Percentiles rank a stretch among this genome's conserved stretches.
Conservation (phyloP, 2,113 vertebrate genomes). For the Anarhynchus alexandrinus region DNA sequence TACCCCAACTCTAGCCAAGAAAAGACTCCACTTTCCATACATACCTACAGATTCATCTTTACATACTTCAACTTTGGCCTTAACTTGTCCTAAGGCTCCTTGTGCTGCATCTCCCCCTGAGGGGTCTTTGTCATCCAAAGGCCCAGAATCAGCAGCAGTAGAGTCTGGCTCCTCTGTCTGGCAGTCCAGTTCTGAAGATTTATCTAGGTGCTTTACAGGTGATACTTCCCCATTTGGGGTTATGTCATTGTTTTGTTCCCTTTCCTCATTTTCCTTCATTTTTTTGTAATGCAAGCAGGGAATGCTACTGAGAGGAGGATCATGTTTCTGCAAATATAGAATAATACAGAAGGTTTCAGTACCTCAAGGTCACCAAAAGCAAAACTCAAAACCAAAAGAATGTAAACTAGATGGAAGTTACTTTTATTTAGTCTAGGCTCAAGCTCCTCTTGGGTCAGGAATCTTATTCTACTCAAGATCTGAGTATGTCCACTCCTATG, state of each 20-base stretch:
- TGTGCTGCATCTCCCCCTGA: conserved; percentile 79
- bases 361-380: background rate
- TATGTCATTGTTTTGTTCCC: conserved; percentile 85
- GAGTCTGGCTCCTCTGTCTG: conserved; percentile 78
- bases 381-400: background rate
- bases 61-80: conserved; percentile 98
- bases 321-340: conserved; percentile 88
- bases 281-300: conserved; percentile 98
- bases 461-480: background rate
- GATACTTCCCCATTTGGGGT: conserved; percentile 73
- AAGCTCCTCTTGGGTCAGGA: background rate
- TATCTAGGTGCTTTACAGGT: conserved; percentile 72
- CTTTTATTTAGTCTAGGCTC: background rate
- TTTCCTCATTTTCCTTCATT: conserved; percentile 94
- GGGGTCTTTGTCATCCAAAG: conserved; percentile 73
- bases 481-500: accelerated
- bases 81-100: conserved; percentile 94
- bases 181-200: conserved; percentile 72
- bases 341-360: background rate
- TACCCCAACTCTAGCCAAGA: background rate
- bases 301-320: conserved; percentile 96
- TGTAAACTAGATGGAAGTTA: background rate
- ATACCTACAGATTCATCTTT: conserved; percentile 98
- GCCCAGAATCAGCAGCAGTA: conserved; percentile 65
- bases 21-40: conserved; percentile 13